Evolutionary conservation across 1,140 invertebrate species (phyloP).

Genomic region (Hylyphantes graminicola): DNA sequence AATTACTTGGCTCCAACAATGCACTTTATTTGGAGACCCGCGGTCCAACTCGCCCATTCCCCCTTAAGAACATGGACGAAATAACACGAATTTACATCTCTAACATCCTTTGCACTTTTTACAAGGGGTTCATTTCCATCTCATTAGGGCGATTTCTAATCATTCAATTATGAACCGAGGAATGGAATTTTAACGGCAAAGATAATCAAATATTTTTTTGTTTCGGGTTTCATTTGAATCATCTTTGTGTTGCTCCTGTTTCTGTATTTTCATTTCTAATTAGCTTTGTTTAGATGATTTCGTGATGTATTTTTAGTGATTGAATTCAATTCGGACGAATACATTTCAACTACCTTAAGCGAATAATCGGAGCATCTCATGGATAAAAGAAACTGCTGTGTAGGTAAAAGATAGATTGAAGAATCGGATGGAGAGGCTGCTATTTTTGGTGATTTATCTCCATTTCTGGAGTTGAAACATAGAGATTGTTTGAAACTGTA

Average conservation of each 20-base stretch:
- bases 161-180: conserved; percentile 49
- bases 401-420: too few species aligned
- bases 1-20: too few species aligned
- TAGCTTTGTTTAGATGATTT: conserved; percentile 41
- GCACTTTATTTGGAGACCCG: too few species aligned
- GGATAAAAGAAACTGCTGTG: too few species aligned
- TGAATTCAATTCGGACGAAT: background rate
- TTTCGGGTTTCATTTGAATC: background rate
- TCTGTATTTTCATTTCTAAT: conserved; percentile 48
- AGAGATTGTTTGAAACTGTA: too few species aligned
- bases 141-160: conserved; percentile 51
- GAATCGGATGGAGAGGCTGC: too few species aligned
- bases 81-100: too few species aligned
- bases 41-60: too few species aligned
- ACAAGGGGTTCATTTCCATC: conserved; percentile 49
- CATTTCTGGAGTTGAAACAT: too few species aligned
- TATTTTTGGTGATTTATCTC: too few species aligned
- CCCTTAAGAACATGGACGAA: background rate
- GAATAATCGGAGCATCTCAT: too few species aligned
- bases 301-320: background rate
- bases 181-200: background rate
- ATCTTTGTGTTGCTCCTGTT: background rate
- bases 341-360: background rate
- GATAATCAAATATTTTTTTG: conserved; percentile 48
- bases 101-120: background rate